phyloP scores from a whole-genome alignment of 37 sponge, comb jelly and placozoan genomes.

The Dysidea cf. avara region DNA sequence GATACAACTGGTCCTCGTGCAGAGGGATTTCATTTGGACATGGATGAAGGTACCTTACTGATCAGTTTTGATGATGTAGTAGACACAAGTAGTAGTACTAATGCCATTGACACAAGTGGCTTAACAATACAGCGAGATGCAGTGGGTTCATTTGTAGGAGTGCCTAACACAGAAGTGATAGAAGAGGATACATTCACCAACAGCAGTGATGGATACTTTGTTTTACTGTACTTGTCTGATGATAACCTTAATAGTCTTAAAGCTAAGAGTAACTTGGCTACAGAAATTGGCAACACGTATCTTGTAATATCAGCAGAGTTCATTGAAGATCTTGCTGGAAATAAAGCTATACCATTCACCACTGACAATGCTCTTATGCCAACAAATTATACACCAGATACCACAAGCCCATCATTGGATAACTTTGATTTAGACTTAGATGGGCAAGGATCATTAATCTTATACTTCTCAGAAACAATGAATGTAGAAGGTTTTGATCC shows the following conservation, averaged over 20 bases:
- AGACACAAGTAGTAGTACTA: neutral
- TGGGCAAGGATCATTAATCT: constrained; percentile 47
- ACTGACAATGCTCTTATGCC: constrained; percentile 45
- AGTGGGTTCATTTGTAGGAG: constrained; percentile 3
- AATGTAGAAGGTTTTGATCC: constrained; percentile 24
- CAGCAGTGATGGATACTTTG: constrained; percentile 33
- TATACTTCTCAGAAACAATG: constrained; percentile 83
- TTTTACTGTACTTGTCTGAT: constrained; percentile 45
- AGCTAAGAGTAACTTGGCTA: constrained; percentile 48
- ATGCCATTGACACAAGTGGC: constrained; percentile 22
- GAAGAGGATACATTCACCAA: constrained; percentile 20
- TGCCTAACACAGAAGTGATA: neutral
- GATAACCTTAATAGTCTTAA: constrained; percentile 69
- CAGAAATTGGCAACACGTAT: constrained; percentile 35
- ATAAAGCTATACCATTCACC: constrained; percentile 29
- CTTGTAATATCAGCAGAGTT: constrained; percentile 34
- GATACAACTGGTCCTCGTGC: constrained; percentile 59
- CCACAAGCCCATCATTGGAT: constrained; percentile 43
- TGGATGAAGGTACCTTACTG: constrained; percentile 55
- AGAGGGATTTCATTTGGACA: constrained; percentile 53
- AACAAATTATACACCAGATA: constrained; percentile 54
- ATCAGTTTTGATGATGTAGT: constrained; percentile 79
- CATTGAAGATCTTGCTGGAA: constrained; percentile 51
- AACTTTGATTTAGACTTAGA: constrained; percentile 58
- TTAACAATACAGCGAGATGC: constrained; percentile 41